phyloP scores from a whole-genome alignment of 2,113 vertebrate species.

The Halichoeres trimaculatus region DNA sequence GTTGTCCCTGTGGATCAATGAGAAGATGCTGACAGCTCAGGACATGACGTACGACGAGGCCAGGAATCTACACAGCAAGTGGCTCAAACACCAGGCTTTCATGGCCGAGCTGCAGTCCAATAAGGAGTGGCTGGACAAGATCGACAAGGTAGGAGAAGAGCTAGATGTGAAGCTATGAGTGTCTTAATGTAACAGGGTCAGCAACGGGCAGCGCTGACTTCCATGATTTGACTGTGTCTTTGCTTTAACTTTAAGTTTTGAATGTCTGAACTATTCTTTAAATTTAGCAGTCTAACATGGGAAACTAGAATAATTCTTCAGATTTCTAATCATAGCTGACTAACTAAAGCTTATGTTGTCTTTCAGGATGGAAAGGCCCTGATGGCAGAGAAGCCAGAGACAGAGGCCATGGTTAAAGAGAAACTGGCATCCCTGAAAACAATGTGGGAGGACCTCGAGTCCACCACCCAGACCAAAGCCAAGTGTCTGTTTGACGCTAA shows the following conservation, averaged over 20 bases:
- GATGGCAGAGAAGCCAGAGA: slow-evolving; percentile 96
- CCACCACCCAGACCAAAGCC: slow-evolving; percentile 97
- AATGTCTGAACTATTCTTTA: no score
- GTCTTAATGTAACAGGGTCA: no score
- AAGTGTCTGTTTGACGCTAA: slow-evolving; percentile 98
- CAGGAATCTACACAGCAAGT: slow-evolving; percentile 97
- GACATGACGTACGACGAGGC: slow-evolving; percentile 99
- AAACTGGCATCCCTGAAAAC: slow-evolving; percentile 90
- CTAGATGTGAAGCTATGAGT: no score
- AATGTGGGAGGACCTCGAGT: slow-evolving; percentile 96
- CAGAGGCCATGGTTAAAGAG: slow-evolving; percentile 91
- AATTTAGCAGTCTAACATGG: background rate
- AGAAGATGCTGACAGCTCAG: slow-evolving; percentile 99
- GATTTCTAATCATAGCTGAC: background rate
- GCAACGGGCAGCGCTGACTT: no score
- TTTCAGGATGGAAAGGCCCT: slow-evolving; percentile 92
- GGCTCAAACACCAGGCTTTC: slow-evolving; percentile 96
- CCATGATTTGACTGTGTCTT: no score
- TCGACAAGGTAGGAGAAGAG: slow-evolving; percentile 91
- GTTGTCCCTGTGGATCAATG: slow-evolving; percentile 98
- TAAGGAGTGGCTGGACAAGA: slow-evolving; percentile 99
- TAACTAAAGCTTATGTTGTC: background rate
- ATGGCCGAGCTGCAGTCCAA: slow-evolving; percentile 98
- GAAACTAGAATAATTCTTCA: background rate
- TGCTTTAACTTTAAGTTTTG: no score